A percentile compares a stretch with the other conserved stretches of the same genome.
Evolutionary conservation across 2,797 vertebrate species (phyloP).

Genomic region (Gymnothorax javanicus): DNA sequence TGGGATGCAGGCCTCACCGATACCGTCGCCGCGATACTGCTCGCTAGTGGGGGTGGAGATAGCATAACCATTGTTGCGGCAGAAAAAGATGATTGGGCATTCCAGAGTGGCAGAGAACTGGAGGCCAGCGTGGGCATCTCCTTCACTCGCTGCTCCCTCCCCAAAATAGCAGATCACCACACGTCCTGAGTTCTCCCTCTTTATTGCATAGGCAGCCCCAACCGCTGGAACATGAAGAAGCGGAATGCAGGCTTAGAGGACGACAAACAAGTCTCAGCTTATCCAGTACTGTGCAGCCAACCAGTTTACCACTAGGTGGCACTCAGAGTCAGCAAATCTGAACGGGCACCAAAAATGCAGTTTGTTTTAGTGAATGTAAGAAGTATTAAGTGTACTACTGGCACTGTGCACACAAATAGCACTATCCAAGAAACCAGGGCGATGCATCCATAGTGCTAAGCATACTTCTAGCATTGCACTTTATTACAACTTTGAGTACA

Average conservation of each 20-base stretch:
- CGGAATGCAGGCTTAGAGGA: neutral
- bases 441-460: no score
- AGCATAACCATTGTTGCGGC: constrained; percentile 93
- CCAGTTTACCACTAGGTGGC: no score
- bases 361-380: no score
- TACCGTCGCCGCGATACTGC: constrained; percentile 92
- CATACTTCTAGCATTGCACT: no score
- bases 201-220: constrained; percentile 85
- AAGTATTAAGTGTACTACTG: no score
- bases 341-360: no score
- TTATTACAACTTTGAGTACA: no score
- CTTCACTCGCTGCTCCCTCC: constrained; percentile 91
- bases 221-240: constrained; percentile 70
- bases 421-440: no score
- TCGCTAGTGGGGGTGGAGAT: constrained; percentile 92
- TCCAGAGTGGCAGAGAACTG: constrained; percentile 93
- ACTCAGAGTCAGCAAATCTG: no score
- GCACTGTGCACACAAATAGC: no score
- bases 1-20: constrained; percentile 68
- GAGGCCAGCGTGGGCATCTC: constrained; percentile 91
- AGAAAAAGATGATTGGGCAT: constrained; percentile 92
- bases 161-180: constrained; percentile 91
- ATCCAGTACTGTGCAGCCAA: no score
- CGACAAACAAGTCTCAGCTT: no score
- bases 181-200: constrained; percentile 79